A percentile compares a stretch with the other conserved stretches of the same genome.
These are phyloP conservation scores for Propithecus deckenii DNA, from an alignment of 2,797 vertebrate genomes.

Conservation along the genomic window DNA sequence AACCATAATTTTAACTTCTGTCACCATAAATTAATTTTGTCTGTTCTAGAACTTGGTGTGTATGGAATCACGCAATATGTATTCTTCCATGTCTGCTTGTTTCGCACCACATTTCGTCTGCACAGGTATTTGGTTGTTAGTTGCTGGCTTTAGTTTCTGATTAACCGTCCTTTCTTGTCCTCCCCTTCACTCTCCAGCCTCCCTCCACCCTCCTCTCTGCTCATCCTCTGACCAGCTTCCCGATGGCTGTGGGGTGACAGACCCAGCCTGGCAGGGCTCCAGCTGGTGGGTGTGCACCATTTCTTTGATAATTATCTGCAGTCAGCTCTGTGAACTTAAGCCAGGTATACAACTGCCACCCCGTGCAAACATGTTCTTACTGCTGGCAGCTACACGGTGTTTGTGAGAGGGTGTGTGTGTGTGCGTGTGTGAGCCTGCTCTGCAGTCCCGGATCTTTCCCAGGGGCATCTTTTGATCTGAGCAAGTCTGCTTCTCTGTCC, in stretches of 20 bases:
- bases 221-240: not conserved
- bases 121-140: not conserved
- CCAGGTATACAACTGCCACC: not conserved
- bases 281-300: not conserved
- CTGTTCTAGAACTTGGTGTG: not conserved
- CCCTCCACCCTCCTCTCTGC: not conserved
- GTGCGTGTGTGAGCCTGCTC: not conserved
- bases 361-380: not conserved
- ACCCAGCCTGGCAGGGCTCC: not conserved
- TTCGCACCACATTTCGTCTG: not conserved
- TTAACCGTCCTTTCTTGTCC: not conserved
- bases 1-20: not conserved
- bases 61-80: not conserved
- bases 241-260: not conserved
- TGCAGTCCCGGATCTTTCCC: not conserved
- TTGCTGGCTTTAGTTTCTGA: not conserved
- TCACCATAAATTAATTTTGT: not conserved
- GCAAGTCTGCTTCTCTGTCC: not conserved
- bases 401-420: not conserved
- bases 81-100: not conserved
- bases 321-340: not conserved
- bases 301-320: not conserved
- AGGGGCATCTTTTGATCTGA: not conserved
- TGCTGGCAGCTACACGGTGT: not conserved
- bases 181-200: not conserved